Base-by-base conservation (phyloP, 2,113 vertebrate genomes). In the Ornithorhynchus anatinus region DNA sequence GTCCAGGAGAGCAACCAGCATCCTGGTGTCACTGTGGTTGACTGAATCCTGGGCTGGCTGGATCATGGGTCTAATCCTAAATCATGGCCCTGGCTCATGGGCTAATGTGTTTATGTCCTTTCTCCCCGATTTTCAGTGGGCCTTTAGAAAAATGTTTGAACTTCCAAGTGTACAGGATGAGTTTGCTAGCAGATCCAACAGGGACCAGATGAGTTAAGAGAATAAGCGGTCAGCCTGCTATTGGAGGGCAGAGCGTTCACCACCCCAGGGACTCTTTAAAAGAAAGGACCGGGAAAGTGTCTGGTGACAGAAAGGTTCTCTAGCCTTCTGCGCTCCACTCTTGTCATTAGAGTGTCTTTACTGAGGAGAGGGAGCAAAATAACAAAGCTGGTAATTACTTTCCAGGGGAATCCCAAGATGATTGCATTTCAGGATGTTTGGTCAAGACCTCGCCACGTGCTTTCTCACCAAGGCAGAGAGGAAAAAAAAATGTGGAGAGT, bases 331-430 rank as follows among this genome's bases (percentile, higher is more conserved):
- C 69, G 74, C 86, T 60, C 67, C 53, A 58, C 53, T 27, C 47
- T 74, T 86, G 85, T 88, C 84, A 84, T 70, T 76, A 68, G 64
- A 48, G 66, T 53, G 31, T 59, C 58, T 53, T 33, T 62, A 51
- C 65, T 44, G 50, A 75, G 48, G 54, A 64, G 63, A 65, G 36
- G 40, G 12, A 75, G n/a, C 43, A 75, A 32, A 70, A 75, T 74
- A 86, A 80, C 53, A 85, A 89, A 84, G 63, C 86, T 63, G 76
- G 69, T 79, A 92, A 91, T 90, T 89, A 88, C 11, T 71, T 88
- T 48, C 2, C 59, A 33, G 43, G 69, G 78, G 29, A 80, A 67
- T 89, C 84, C 86, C 86, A 77, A 47, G 86, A 82, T 77, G 76
- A 83, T 84, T 83, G 65, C 74, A 52, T 74, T 64, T 88, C 77